Percentiles rank a stretch among this genome's conserved stretches.
phyloP scores from a whole-genome alignment of 2,888 invertebrate genomes.

The Fabriciana adippe region DNA sequence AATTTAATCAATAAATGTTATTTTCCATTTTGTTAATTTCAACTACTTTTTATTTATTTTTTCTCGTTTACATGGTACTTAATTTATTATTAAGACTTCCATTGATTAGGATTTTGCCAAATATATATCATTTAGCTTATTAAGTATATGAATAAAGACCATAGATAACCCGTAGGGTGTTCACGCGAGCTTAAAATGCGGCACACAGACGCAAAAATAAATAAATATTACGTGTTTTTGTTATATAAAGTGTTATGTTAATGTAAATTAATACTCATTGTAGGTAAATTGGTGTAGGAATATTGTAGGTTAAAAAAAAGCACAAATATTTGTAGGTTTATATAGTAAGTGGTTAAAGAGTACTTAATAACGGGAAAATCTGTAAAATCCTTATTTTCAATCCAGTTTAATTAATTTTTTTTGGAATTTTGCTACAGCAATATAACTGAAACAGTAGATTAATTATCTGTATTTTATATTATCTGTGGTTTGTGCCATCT shows the following conservation, averaged over 20 bases:
- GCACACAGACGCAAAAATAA: conserved; percentile 23
- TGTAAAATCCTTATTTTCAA: too few species aligned
- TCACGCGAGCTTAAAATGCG: conserved; percentile 32
- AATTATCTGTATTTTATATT: background rate
- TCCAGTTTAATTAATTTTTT: too few species aligned
- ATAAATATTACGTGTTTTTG: conserved; percentile 27
- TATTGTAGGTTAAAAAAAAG: conserved; percentile 22
- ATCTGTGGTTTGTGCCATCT: conserved; percentile 30
- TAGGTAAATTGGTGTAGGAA: conserved; percentile 23
- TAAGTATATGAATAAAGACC: conserved; percentile 20
- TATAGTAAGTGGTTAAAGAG: conserved; percentile 1
- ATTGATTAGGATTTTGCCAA: conserved; percentile 8
- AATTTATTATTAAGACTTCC: conserved; percentile 1
- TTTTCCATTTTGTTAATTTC: too few species aligned
- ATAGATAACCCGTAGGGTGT: conserved; percentile 25
- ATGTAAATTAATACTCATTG: conserved; percentile 32
- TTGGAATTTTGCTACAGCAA: too few species aligned
- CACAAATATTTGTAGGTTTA: conserved; percentile 32
- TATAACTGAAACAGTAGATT: too few species aligned
- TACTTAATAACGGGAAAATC: background rate
- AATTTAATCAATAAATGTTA: too few species aligned
- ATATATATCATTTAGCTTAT: conserved; percentile 15
- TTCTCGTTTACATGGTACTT: background rate
- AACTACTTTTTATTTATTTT: too few species aligned
- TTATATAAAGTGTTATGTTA: conserved; percentile 32